Evolutionary conservation across 2,888 invertebrate species (phyloP), one percentile per base, ranked within the genome.

Genomic region (Leucoma salicis): DNA sequence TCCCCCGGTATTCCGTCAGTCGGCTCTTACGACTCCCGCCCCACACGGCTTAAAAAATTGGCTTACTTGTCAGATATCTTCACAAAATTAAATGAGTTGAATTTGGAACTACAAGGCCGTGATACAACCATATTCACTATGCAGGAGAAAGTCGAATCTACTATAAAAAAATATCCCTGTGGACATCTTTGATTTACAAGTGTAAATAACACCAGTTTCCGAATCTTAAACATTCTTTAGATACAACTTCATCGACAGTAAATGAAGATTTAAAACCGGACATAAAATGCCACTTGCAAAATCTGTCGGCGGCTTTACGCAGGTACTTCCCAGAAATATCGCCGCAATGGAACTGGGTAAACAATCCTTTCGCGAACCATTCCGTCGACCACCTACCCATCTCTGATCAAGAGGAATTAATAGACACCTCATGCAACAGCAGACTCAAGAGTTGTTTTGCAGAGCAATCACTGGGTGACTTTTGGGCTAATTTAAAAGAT

Each of bases 31-130:
- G n/a, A n/a, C n/a, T n/a, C n/a, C n/a, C n/a, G n/a, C n/a, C n/a
- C n/a, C n/a, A n/a, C n/a, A n/a, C n/a, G n/a, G n/a, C n/a, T n/a
- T n/a, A n/a, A 18, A 21, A 29, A 21, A 35, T 33, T 42, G 37
- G 31, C 38, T 31, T 38, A 34, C 34, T 28, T 39, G 39, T 36
- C 39, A 36, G 39, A 47, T 43, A 45, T 45, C 40, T 39, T 53
- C 28, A 42, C 37, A 31, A 38, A 41, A 42, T 43, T 49, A 29
- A 51, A 49, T 33, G 28, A 34, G 32, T 40, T 49, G 42, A 53
- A 54, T 39, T 46, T 56, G 39, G 47, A 47, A 53, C 31, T 58
- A 36, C 48, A 52, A 48, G 53, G 52, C 41, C 41, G 45, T 42
- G 38, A 49, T 24, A 42, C 40, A 32, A 50, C 46, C 29, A 45